Percentiles rank a stretch among this genome's conserved stretches.
phyloP scores from a whole-genome alignment of 1,140 invertebrate species.

The Octopus sinensis region DNA sequence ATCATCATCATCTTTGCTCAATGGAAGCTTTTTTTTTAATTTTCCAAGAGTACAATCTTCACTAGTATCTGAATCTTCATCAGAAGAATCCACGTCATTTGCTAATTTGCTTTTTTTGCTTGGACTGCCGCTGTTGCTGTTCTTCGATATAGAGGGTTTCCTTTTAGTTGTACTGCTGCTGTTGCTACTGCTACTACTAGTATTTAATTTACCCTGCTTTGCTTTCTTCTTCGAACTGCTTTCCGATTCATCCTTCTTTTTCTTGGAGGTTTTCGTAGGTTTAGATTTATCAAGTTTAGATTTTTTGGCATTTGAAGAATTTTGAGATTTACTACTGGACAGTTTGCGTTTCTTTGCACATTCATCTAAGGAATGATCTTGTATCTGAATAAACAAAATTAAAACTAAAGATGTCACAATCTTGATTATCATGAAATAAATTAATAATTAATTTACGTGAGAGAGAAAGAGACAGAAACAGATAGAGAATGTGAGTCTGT shows the following conservation, averaged over 20 bases:
- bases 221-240: not conserved
- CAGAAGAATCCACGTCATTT: not conserved
- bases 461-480: too few species aligned
- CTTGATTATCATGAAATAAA: too few species aligned
- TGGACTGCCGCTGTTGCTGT: not conserved
- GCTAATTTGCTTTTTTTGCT: not conserved
- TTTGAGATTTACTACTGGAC: slow-evolving; percentile 29
- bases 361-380: slow-evolving; percentile 18
- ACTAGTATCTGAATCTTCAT: not conserved
- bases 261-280: slow-evolving; percentile 27
- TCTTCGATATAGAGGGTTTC: not conserved
- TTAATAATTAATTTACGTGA: too few species aligned
- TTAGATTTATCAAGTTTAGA: slow-evolving; percentile 33
- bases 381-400: slow-evolving; percentile 20
- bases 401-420: slow-evolving; percentile 6
- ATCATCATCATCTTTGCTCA: not conserved
- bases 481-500: too few species aligned
- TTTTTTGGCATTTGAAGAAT: slow-evolving; percentile 30
- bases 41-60: not conserved
- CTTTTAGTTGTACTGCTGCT: not conserved
- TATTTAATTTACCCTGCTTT: not conserved
- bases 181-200: not conserved
- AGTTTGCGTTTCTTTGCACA: slow-evolving; percentile 13
- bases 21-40: not conserved
- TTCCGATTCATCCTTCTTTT: slow-evolving; percentile 24